These are phyloP conservation scores for Drosophila ambigua DNA, from an alignment of 1,140 invertebrate genomes.

Conservation along the genomic window DNA sequence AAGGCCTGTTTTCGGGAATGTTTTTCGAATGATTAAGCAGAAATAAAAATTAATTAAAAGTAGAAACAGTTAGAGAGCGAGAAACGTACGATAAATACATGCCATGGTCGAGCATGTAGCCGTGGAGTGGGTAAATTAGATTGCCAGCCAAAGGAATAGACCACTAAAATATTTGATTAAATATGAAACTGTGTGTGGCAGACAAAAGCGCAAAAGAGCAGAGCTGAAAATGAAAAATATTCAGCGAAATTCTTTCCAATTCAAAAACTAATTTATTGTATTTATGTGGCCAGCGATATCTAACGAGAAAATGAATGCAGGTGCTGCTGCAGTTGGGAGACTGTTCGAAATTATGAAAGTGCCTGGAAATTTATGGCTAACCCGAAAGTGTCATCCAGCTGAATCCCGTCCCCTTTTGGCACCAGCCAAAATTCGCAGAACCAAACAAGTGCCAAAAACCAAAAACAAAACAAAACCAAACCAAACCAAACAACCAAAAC, in stretches of 20 bases:
- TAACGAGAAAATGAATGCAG: too few species aligned
- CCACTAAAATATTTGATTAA: conserved; percentile 37
- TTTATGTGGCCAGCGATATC: not conserved
- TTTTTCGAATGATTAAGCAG: conserved; percentile 15
- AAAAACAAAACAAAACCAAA: too few species aligned
- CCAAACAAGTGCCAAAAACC: too few species aligned
- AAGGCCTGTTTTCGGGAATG: not conserved
- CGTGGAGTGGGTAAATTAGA: not conserved
- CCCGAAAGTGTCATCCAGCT: too few species aligned
- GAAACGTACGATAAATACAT: conserved; percentile 8
- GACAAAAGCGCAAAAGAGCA: not conserved
- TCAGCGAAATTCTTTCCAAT: not conserved
- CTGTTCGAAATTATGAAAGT: conserved; percentile 1
- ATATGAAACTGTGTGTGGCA: not conserved
- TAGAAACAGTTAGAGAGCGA: not conserved
- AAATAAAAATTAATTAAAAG: conserved; percentile 54
- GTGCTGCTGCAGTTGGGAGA: too few species aligned
- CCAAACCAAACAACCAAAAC: too few species aligned
- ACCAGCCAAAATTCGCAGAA: too few species aligned
- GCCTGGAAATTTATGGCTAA: conserved; percentile 23
- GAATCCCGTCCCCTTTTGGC: too few species aligned
- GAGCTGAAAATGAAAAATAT: conserved; percentile 16
- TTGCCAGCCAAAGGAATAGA: conserved; percentile 18
- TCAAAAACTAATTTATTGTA: conserved; percentile 45
- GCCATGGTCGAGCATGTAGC: too few species aligned